Conservation (phyloP, 2,797 vertebrate species). For the Bradypus variegatus region DNA sequence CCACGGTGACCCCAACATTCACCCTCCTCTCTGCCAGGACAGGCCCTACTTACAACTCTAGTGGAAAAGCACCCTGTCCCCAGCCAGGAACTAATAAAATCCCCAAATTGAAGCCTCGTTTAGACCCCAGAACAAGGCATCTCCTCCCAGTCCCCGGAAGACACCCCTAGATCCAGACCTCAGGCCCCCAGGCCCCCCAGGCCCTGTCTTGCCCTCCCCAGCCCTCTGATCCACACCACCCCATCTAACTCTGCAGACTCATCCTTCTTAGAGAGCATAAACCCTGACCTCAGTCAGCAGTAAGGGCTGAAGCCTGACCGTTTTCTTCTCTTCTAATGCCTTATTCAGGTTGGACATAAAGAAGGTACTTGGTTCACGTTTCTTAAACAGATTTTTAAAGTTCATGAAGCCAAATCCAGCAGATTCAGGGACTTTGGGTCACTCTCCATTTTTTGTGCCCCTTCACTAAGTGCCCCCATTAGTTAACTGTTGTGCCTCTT, state of each 20-base stretch:
- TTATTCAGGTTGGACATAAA: neutral
- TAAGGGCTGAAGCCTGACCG: neutral
- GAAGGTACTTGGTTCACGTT: neutral
- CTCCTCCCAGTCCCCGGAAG: neutral
- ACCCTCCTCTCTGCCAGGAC: neutral
- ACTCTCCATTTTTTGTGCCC: neutral
- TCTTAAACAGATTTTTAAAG: neutral
- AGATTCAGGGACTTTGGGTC: neutral
- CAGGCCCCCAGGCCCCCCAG: neutral
- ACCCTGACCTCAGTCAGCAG: neutral
- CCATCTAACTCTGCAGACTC: neutral
- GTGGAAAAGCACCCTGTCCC: neutral
- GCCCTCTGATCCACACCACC: neutral
- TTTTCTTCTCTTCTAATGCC: neutral
- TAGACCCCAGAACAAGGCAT: neutral
- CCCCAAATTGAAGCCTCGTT: neutral
- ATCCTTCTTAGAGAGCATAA: neutral
- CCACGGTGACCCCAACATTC: neutral
- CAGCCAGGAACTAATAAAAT: neutral
- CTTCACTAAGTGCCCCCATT: neutral
- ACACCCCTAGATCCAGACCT: neutral
- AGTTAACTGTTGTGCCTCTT: neutral
- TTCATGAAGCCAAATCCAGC: neutral
- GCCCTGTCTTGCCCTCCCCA: neutral
- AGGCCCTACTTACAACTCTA: neutral